These are phyloP conservation scores for Sebastes itinus DNA, from an alignment of 2,797 vertebrate species.

Conservation along the genomic window DNA sequence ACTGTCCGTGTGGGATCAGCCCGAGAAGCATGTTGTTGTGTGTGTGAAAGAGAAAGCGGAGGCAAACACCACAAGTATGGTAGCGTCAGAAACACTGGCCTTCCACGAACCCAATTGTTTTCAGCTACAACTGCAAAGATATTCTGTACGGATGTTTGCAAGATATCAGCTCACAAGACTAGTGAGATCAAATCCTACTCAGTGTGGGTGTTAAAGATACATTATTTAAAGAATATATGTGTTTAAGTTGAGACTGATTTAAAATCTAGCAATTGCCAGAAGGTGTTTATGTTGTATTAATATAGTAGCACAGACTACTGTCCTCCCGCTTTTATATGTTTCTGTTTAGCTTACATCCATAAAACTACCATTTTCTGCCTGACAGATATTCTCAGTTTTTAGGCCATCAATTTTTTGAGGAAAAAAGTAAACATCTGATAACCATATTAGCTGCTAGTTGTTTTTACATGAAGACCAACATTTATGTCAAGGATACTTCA, in stretches of 20 bases:
- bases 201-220: not conserved
- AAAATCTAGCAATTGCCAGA: not conserved
- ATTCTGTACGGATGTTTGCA: not conserved
- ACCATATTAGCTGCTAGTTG: no score
- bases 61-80: not conserved
- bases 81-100: not conserved
- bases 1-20: slow-evolving; percentile 16
- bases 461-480: not conserved
- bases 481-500: not conserved
- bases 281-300: not conserved
- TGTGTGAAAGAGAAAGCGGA: not conserved
- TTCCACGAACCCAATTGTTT: not conserved
- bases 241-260: not conserved
- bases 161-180: not conserved
- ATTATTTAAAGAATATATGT: not conserved
- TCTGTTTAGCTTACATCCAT: not conserved
- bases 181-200: not conserved
- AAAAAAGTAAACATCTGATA: not conserved
- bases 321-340: not conserved
- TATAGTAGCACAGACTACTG: not conserved
- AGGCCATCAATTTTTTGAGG: not conserved
- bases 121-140: not conserved
- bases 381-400: not conserved
- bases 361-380: not conserved
- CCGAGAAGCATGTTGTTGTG: not conserved